These are phyloP conservation scores for Stenolophus ochropezus DNA, from an alignment of 2,888 invertebrate genomes.

Conservation along the genomic window DNA sequence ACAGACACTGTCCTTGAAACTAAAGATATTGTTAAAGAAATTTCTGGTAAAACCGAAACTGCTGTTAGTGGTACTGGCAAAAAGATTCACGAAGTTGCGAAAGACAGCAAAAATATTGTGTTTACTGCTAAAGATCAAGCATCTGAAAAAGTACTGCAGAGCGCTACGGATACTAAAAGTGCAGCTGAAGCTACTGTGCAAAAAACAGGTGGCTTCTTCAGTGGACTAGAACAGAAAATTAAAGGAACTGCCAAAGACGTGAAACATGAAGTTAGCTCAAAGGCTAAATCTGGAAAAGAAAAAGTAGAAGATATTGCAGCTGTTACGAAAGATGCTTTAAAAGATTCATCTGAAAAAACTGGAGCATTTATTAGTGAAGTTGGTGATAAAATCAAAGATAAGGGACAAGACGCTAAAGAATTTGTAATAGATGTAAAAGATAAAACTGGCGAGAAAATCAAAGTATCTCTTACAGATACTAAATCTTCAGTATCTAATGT, in stretches of 20 bases:
- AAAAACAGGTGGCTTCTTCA: constrained; percentile 62
- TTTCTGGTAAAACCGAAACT: constrained; percentile 63
- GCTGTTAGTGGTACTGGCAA: constrained; percentile 50
- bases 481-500: constrained; percentile 50
- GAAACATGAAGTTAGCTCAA: constrained; percentile 54
- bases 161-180: constrained; percentile 54
- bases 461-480: neutral
- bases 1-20: neutral
- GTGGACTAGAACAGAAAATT: constrained; percentile 62
- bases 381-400: constrained; percentile 56
- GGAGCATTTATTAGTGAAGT: constrained; percentile 62
- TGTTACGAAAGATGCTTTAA: neutral
- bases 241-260: constrained; percentile 62
- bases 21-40: constrained; percentile 63
- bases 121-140: neutral
- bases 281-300: constrained; percentile 55
- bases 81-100: constrained; percentile 50
- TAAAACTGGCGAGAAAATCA: neutral
- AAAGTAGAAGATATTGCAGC: constrained; percentile 27
- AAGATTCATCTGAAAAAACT: neutral
- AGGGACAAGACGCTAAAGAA: constrained; percentile 50
- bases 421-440: constrained; percentile 51
- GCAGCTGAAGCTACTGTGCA: constrained; percentile 41
- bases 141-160: constrained; percentile 62
- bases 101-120: constrained; percentile 43